Conservation (phyloP, 2,888 invertebrate species). For the Microctonus aethiopoides region DNA sequence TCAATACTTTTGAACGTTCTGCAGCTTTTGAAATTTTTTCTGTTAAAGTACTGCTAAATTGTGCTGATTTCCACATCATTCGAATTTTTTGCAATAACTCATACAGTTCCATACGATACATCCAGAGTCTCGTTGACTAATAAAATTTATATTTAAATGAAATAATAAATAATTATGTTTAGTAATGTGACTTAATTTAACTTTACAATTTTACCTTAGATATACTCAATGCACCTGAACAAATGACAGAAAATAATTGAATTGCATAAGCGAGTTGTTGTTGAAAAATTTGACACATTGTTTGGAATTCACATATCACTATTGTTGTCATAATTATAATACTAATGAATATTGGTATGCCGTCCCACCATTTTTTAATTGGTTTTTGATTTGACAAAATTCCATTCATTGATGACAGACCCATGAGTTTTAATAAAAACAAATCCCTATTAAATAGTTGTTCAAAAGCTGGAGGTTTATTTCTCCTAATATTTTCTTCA, state of each 20-base stretch:
- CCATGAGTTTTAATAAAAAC: neutral
- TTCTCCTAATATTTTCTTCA: neutral
- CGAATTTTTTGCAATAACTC: neutral
- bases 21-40: neutral
- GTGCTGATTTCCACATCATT: neutral
- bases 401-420: neutral
- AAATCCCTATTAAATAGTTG: neutral
- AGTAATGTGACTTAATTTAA: neutral
- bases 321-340: neutral
- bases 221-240: neutral
- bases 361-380: conserved; percentile 11
- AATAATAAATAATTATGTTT: neutral
- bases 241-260: neutral
- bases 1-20: neutral
- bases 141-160: too few relatives aligned
- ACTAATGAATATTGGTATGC: neutral
- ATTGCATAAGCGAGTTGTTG: neutral
- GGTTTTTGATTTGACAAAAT: neutral
- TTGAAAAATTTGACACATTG: neutral
- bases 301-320: neutral
- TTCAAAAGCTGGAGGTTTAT: neutral
- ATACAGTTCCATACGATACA: neutral
- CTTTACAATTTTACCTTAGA: neutral
- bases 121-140: neutral
- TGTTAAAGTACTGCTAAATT: neutral